phyloP scores from a whole-genome alignment of 2,797 vertebrate genomes.

The Molothrus aeneus region DNA sequence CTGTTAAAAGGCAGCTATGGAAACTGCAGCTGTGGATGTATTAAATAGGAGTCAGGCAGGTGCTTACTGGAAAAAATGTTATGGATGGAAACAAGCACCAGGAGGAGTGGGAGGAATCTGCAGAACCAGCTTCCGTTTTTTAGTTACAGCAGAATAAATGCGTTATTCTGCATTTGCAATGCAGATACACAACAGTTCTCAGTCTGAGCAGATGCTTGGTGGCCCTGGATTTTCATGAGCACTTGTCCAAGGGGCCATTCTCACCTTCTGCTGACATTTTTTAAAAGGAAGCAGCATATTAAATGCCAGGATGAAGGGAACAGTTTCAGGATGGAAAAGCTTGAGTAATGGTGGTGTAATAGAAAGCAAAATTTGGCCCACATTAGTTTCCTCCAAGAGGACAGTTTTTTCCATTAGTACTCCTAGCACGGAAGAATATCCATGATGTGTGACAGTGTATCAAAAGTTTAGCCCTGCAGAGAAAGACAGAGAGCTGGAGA shows the following conservation, averaged over 20 bases:
- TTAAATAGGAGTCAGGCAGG: constrained; percentile 64
- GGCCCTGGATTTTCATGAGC: not conserved
- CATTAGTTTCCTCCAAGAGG: not conserved
- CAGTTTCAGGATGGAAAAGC: constrained; percentile 39
- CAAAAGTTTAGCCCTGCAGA: not conserved
- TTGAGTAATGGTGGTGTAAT: constrained; percentile 34
- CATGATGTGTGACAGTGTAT: not conserved
- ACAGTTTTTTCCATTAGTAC: constrained; percentile 3
- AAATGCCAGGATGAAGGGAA: constrained; percentile 2
- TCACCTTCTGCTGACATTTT: constrained; percentile 17
- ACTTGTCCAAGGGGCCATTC: constrained; percentile 12
- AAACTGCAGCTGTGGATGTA: constrained; percentile 67
- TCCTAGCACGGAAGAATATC: not conserved
- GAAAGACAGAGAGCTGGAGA: not conserved
- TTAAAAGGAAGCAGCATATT: not conserved
- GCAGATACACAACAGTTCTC: constrained; percentile 49
- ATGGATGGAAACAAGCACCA: constrained; percentile 63
- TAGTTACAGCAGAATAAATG: constrained; percentile 42
- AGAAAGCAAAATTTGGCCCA: constrained; percentile 63
- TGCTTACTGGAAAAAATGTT: constrained; percentile 67
- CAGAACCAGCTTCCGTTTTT: constrained; percentile 59
- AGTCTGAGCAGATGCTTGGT: constrained; percentile 12
- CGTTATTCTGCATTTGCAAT: constrained; percentile 60
- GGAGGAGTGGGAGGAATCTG: constrained; percentile 63
- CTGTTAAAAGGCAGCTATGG: constrained; percentile 57